Base-by-base conservation (phyloP, 2,113 vertebrate species). In the Rhipidura dahli region DNA sequence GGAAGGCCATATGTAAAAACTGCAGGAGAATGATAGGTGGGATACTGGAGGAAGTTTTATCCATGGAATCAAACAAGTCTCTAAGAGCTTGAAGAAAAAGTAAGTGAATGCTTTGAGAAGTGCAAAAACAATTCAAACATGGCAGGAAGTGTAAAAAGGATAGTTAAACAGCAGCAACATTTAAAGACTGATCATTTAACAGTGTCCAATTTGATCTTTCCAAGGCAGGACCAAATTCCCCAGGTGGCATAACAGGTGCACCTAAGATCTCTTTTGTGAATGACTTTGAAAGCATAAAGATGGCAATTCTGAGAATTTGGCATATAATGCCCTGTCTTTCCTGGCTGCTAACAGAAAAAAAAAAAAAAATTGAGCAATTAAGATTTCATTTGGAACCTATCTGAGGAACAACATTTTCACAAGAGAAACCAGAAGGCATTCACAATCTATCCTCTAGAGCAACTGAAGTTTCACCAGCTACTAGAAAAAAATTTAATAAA, bases 1-100 rank as follows among this genome's bases (percentile, higher is more conserved):
- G 99, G 96, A 99, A 99, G 97, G 99, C 99, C 99, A 99, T 99
- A 92, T 99, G 99, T 96, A 99, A 98, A 97, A 99, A 99, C 95
- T 99, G 99, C 97, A 99, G 98, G 78, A 99, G 97, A 97, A 99
- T 99, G 95, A 99, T 99, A 76, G 99, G 99, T 45, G 99, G 99
- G 93, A 99, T 99, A 98, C 99, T 99, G 94, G 99, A 99, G 63
- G 99, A 99, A 79, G 99, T 99, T 98, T 99, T 99, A 94, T 99
- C 99, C 99, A 99, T 99, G 83, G 99, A 99, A 97, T 99, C 99
- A 95, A 99, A 99, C 92, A 99, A 98, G 97, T 99, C 99, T 97
- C 99, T 98, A 97, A 99, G 98, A 94, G 99, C 99, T 99, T 97
- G 94, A 96, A 97, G 96, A 95, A 60, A 97, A 97, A 97, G 96